These are phyloP conservation scores for Chaetogeoica ovagalla DNA, from an alignment of 2,888 invertebrate species.

Conservation along the genomic window DNA sequence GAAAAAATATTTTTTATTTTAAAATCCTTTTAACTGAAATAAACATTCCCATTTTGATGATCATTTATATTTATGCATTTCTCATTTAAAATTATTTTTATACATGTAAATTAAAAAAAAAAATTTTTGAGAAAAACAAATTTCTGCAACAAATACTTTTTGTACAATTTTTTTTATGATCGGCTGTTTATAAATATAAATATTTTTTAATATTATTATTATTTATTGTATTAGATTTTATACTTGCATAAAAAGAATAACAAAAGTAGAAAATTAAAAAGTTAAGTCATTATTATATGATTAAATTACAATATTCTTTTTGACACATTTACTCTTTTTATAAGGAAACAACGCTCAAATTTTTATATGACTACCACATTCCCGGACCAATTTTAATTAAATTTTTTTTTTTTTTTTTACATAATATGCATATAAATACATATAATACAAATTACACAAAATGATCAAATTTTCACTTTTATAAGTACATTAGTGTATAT, in stretches of 20 bases:
- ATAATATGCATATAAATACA: neutral
- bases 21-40: constrained; percentile 20
- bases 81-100: constrained; percentile 48
- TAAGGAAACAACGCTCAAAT: constrained; percentile 46
- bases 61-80: constrained; percentile 22
- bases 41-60: constrained; percentile 32
- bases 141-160: constrained; percentile 33
- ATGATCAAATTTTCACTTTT: constrained; percentile 34
- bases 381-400: constrained; percentile 44
- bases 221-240: constrained; percentile 51
- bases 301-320: constrained; percentile 38
- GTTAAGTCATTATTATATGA: constrained; percentile 38
- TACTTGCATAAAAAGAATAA: constrained; percentile 13
- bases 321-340: constrained; percentile 27
- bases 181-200: constrained; percentile 51
- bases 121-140: constrained; percentile 23
- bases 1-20: constrained; percentile 41
- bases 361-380: constrained; percentile 36
- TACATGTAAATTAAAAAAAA: constrained; percentile 31
- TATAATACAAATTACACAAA: constrained; percentile 7
- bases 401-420: constrained; percentile 16
- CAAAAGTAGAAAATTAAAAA: constrained; percentile 18
- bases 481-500: constrained; percentile 31
- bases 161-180: constrained; percentile 41
- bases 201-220: constrained; percentile 46